Conservation (phyloP, 1,140 invertebrate genomes). For the Aporrectodea caliginosa region DNA sequence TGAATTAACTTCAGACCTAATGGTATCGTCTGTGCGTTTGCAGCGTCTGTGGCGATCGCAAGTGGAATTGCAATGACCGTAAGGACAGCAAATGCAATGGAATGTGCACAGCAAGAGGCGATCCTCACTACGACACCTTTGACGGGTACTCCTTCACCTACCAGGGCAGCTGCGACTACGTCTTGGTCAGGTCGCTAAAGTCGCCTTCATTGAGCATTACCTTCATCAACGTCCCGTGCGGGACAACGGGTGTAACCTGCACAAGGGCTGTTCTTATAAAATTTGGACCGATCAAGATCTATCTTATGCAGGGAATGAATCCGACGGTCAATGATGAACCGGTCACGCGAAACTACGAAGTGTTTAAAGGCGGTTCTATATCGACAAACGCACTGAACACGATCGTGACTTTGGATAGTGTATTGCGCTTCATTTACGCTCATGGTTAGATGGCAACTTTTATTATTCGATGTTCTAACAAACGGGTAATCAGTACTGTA, state of each 20-base stretch:
- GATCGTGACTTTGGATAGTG: too few species aligned
- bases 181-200: slow-evolving; percentile 59
- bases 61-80: slow-evolving; percentile 56
- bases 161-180: slow-evolving; percentile 76
- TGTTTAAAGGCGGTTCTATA: slow-evolving; percentile 17
- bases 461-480: too few species aligned
- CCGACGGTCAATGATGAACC: neutral
- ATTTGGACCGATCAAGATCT: neutral
- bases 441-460: too few species aligned
- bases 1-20: too few species aligned
- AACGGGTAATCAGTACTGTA: too few species aligned
- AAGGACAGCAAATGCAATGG: slow-evolving; percentile 57
- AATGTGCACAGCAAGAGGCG: slow-evolving; percentile 21
- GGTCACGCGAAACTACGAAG: neutral
- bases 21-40: too few species aligned
- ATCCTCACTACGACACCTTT: slow-evolving; percentile 71
- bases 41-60: slow-evolving; percentile 25
- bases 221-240: slow-evolving; percentile 70
- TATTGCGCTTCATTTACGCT: too few species aligned
- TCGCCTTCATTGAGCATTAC: slow-evolving; percentile 25
- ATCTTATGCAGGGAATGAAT: slow-evolving; percentile 16
- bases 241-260: slow-evolving; percentile 74
- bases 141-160: slow-evolving; percentile 74
- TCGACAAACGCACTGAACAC: slow-evolving; percentile 7
- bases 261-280: slow-evolving; percentile 63